Conservation (phyloP, 2,113 vertebrate genomes). For the Cynopterus brachyotis region DNA sequence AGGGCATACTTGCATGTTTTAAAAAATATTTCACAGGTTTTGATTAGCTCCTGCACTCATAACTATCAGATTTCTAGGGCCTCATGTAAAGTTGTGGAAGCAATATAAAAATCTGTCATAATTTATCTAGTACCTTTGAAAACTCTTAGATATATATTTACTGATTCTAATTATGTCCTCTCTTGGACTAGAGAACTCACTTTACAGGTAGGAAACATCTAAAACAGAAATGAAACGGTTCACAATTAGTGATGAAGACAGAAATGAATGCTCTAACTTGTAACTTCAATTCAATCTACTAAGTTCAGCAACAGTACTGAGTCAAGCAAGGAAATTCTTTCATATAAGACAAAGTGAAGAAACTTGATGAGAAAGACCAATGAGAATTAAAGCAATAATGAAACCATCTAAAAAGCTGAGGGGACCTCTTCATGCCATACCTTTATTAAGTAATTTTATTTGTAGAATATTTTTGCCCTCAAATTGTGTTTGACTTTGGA, state of each 20-base stretch:
- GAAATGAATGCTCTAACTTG: not conserved
- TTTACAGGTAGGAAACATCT: not conserved
- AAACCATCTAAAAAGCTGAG: not conserved
- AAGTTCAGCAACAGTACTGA: not conserved
- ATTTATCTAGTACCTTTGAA: not conserved
- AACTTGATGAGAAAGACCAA: not conserved
- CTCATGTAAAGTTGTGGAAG: not conserved
- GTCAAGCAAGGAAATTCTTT: not conserved
- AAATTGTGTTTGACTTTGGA: constrained; percentile 21
- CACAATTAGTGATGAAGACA: not conserved
- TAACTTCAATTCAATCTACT: not conserved
- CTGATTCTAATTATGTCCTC: not conserved
- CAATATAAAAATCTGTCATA: not conserved
- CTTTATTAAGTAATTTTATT: not conserved
- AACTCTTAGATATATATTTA: not conserved
- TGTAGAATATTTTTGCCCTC: not conserved
- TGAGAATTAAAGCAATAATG: not conserved
- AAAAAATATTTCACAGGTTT: not conserved
- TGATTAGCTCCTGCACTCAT: not conserved
- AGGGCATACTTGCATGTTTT: fast-evolving
- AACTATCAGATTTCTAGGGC: not conserved
- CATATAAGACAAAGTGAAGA: not conserved
- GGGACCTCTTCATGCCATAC: not conserved
- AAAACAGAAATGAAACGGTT: not conserved
- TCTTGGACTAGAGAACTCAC: not conserved